These are phyloP conservation scores for Lithobates sylvaticus DNA, from an alignment of 2,797 vertebrate genomes.

Conservation along the genomic window DNA sequence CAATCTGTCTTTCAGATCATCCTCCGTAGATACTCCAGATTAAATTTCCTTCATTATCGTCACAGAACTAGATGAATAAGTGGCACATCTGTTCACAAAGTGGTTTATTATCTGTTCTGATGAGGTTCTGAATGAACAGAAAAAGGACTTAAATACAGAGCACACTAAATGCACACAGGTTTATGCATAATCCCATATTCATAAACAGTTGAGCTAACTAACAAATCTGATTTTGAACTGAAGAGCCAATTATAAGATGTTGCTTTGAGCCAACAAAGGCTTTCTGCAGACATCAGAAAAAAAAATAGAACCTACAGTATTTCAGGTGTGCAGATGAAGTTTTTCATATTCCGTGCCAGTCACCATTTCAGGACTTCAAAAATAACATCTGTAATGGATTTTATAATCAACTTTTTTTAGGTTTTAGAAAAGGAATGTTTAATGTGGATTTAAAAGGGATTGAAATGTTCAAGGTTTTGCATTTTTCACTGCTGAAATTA, in stretches of 20 bases:
- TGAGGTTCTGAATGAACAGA: slow-evolving; percentile 74
- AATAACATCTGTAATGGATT: slow-evolving; percentile 55
- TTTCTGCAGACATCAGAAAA: slow-evolving; percentile 63
- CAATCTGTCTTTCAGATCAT: slow-evolving; percentile 77
- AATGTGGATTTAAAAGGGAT: slow-evolving; percentile 26
- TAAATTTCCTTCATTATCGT: slow-evolving; percentile 81
- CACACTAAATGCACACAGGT: slow-evolving; percentile 67
- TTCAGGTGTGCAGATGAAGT: slow-evolving; percentile 40
- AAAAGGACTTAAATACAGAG: slow-evolving; percentile 71
- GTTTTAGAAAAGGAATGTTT: slow-evolving; percentile 27
- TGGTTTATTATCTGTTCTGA: slow-evolving; percentile 79
- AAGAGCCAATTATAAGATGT: slow-evolving; percentile 73
- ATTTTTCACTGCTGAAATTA: slow-evolving; percentile 19
- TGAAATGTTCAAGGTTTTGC: background rate
- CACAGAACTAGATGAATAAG: slow-evolving; percentile 80
- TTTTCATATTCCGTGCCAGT: slow-evolving; percentile 45
- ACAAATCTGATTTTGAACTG: slow-evolving; percentile 64
- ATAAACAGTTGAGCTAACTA: slow-evolving; percentile 62
- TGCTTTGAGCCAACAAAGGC: slow-evolving; percentile 64
- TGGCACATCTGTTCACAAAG: slow-evolving; percentile 81
- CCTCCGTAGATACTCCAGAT: slow-evolving; percentile 77
- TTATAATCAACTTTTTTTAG: slow-evolving; percentile 29
- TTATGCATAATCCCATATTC: slow-evolving; percentile 69
- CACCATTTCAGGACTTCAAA: slow-evolving; percentile 46
- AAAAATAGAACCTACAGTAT: slow-evolving; percentile 6